Conservation (phyloP, 2,797 vertebrate species). For the Sebastes ruberrimus region DNA sequence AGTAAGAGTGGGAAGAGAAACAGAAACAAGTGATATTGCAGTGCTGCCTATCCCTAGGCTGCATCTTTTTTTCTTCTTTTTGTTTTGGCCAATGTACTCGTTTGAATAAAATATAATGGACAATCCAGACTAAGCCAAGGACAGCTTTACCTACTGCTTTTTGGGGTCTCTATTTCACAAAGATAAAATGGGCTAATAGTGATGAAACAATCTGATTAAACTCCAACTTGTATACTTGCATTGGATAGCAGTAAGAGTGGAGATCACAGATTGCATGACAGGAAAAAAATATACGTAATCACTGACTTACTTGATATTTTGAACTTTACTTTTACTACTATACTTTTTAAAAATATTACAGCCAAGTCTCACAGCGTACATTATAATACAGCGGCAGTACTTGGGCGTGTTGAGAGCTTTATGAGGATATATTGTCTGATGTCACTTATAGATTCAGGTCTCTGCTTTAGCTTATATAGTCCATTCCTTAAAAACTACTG, state of each 20-base stretch:
- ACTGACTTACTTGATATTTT: neutral
- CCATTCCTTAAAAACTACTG: neutral
- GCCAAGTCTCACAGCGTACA: neutral
- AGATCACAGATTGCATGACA: neutral
- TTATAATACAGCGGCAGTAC: neutral
- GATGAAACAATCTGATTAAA: slow-evolving; percentile 17
- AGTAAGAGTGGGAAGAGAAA: slow-evolving; percentile 21
- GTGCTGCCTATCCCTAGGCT: slow-evolving; percentile 8
- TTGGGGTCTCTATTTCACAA: neutral
- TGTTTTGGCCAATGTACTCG: neutral
- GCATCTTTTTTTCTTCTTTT: neutral
- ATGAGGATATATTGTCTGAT: neutral
- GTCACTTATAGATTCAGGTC: neutral
- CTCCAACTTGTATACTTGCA: neutral
- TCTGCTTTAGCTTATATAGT: slow-evolving; percentile 5
- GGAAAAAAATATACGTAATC: neutral
- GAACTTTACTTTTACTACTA: too few species aligned
- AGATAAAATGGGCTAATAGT: slow-evolving; percentile 2
- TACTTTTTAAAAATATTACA: neutral
- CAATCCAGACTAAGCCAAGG: slow-evolving; percentile 4
- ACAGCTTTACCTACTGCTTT: neutral
- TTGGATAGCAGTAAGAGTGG: neutral
- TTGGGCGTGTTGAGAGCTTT: neutral
- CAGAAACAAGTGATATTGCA: slow-evolving; percentile 24
- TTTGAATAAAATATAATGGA: slow-evolving; percentile 31